Evolutionary conservation across 2,888 invertebrate species (phyloP).

Genomic region (Ommatoiulus sabulosus): DNA sequence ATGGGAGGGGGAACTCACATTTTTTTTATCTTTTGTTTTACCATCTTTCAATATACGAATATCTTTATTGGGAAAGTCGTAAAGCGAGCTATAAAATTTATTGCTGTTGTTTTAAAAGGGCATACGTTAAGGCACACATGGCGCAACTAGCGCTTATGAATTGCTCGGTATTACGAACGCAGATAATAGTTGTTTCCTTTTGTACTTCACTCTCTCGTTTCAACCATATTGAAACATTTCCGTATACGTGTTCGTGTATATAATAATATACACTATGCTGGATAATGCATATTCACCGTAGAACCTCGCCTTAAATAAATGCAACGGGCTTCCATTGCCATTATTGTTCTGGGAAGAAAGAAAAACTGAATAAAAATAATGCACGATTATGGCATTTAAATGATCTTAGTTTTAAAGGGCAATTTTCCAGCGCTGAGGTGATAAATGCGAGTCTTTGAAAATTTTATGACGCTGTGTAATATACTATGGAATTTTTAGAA

Average conservation of each 20-base stretch:
- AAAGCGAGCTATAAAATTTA: conserved; percentile 30
- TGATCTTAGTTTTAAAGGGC: conserved; percentile 24
- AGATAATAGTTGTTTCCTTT: conserved; percentile 7
- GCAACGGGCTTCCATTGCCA: neutral
- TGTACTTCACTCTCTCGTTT: neutral
- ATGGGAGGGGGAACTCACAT: neutral
- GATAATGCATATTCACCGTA: neutral
- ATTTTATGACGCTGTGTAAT: neutral
- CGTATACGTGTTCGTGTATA: neutral
- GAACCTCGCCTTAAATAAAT: neutral
- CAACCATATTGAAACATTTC: neutral
- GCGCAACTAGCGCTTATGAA: conserved; percentile 24
- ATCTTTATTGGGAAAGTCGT: conserved; percentile 34
- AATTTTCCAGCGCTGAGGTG: neutral
- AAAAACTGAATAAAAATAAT: conserved; percentile 12
- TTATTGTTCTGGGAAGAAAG: conserved; percentile 11
- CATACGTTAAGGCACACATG: conserved; percentile 29
- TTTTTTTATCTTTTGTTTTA: conserved; percentile 38
- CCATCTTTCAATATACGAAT: conserved; percentile 36
- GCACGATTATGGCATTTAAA: neutral
- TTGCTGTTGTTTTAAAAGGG: conserved; percentile 43
- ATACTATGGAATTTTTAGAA: neutral
- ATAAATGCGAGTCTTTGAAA: neutral
- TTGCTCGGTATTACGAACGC: conserved; percentile 32
- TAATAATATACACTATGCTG: neutral